Conservation (phyloP, 2,888 invertebrate genomes). For the Tenthredo scrophulariae region DNA sequence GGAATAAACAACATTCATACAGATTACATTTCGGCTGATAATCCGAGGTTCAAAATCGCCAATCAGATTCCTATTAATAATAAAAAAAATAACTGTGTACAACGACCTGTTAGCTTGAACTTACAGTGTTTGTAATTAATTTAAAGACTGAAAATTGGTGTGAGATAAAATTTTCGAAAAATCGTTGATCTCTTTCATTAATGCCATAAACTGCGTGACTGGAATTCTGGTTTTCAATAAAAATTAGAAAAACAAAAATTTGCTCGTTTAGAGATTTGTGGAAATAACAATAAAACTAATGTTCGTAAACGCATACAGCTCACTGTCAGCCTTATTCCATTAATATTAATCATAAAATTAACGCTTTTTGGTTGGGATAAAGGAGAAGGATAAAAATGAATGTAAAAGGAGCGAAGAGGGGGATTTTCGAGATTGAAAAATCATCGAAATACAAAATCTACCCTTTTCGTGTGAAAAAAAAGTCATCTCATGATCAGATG, state of each 20-base stretch:
- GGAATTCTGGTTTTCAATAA: background rate
- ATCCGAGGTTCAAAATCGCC: conserved; percentile 29
- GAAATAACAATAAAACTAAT: conserved; percentile 47
- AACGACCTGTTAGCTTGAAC: conserved; percentile 40
- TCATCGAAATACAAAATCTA: background rate
- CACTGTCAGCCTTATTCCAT: conserved; percentile 30
- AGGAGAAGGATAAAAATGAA: background rate
- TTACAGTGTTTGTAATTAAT: conserved; percentile 53
- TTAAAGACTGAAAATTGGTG: background rate
- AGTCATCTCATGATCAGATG: background rate
- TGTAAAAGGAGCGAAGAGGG: background rate
- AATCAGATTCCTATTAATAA: conserved; percentile 5
- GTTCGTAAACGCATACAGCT: conserved; percentile 7
- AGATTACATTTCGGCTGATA: conserved; percentile 60
- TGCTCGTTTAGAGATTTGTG: background rate
- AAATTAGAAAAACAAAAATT: background rate
- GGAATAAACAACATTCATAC: conserved; percentile 72
- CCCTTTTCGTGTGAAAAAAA: background rate
- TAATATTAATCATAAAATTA: background rate
- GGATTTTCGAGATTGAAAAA: background rate
- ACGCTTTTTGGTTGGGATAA: background rate
- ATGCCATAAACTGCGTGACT: background rate
- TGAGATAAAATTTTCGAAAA: background rate
- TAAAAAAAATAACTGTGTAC: conserved; percentile 2
- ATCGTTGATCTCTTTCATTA: too few species aligned